Percentiles rank a stretch among this genome's conserved stretches.
Conservation (phyloP, 1,140 invertebrate species). For the Drosophila fuyamai region DNA sequence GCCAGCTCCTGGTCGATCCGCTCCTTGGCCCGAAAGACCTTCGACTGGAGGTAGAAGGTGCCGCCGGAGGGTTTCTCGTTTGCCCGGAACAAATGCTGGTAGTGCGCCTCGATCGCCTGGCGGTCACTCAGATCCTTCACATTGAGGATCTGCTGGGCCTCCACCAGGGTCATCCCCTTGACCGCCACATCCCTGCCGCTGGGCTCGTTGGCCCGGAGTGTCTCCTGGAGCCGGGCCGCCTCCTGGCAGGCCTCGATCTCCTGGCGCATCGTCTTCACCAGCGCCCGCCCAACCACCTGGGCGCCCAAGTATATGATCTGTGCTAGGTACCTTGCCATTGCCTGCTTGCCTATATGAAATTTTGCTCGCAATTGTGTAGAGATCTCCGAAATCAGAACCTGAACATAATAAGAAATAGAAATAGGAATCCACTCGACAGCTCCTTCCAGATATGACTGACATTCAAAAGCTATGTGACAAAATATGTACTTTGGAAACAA, state of each 20-base stretch:
- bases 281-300: conserved; percentile 51
- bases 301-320: conserved; percentile 44
- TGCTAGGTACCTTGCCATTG: conserved; percentile 53
- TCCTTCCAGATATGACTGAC: no score
- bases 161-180: conserved; percentile 58
- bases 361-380: conserved; percentile 13
- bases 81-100: conserved; percentile 93
- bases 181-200: conserved; percentile 1
- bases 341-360: conserved; percentile 19
- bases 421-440: no score
- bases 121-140: conserved; percentile 38
- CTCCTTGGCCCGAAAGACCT: conserved; percentile 97
- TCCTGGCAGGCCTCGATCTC: conserved; percentile 57
- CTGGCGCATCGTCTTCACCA: conserved; percentile 56
- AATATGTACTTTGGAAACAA: no score
- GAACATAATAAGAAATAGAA: conserved; percentile 23
- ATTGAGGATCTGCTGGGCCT: conserved; percentile 60
- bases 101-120: conserved; percentile 40
- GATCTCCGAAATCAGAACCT: conserved; percentile 23
- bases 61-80: conserved; percentile 97
- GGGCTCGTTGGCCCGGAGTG: not conserved
- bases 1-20: conserved; percentile 92
- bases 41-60: conserved; percentile 98
- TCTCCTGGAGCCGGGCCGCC: conserved; percentile 77
- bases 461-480: no score